Conservation (phyloP, 2,113 vertebrate species). For the Corythaixoides concolor region DNA sequence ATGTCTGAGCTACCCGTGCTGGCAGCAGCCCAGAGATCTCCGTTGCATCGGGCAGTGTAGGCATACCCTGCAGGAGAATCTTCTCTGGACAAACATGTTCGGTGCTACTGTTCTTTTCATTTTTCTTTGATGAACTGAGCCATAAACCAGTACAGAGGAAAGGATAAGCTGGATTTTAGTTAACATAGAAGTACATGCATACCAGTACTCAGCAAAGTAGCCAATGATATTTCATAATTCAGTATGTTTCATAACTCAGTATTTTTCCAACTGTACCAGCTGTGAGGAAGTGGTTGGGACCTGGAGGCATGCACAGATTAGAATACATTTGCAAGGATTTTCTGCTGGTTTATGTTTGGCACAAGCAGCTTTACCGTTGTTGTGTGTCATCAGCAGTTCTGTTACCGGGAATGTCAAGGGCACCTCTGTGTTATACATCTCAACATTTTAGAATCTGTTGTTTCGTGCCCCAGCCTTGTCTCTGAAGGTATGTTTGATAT, state of each 20-base stretch:
- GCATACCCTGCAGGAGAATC: neutral
- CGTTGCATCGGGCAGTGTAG: neutral
- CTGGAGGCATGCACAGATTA: conserved; percentile 2
- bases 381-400: neutral
- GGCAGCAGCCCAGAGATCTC: neutral
- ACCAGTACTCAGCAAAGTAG: neutral
- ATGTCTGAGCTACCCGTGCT: neutral
- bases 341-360: neutral
- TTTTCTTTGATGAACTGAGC: neutral
- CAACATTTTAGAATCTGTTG: neutral
- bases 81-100: neutral
- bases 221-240: neutral
- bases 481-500: neutral
- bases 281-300: neutral
- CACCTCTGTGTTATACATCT: neutral
- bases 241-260: neutral
- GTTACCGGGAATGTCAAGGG: neutral
- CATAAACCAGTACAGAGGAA: neutral
- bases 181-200: neutral
- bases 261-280: neutral
- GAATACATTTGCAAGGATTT: conserved; percentile 21
- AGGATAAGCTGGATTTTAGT: neutral
- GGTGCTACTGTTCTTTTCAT: neutral
- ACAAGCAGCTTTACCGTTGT: neutral
- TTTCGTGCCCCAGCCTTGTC: neutral